Percentiles rank a stretch among this genome's conserved stretches.
Evolutionary conservation across 2,113 vertebrate species (phyloP).

Genomic region (Gasterosteus aculeatus): DNA sequence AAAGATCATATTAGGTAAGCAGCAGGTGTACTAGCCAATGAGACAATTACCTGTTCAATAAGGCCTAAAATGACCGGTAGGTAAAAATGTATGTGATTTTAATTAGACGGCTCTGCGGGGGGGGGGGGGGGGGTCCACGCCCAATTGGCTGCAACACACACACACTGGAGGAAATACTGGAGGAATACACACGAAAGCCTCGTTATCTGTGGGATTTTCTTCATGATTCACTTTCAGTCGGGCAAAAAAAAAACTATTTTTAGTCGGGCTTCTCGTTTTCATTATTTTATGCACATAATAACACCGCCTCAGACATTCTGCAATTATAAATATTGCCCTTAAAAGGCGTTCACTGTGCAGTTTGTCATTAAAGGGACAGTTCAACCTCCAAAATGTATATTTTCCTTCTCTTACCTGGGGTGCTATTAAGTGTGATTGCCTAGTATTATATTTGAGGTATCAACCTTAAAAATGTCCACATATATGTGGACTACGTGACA

Average conservation of each 20-base stretch:
- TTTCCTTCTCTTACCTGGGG: not conserved
- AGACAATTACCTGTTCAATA: not conserved
- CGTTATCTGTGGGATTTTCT: not conserved
- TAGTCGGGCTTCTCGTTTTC: not conserved
- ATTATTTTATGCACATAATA: constrained; percentile 8
- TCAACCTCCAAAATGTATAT: not conserved
- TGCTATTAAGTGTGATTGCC: not conserved
- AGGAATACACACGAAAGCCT: constrained; percentile 5
- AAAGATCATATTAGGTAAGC: not conserved
- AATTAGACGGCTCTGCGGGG: not conserved
- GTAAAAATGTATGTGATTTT: constrained; percentile 1
- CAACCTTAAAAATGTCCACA: not conserved
- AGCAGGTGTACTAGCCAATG: not conserved
- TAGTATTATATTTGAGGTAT: not conserved
- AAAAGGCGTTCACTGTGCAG: not conserved
- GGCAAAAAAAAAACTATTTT: not conserved
- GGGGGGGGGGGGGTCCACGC: too few species aligned
- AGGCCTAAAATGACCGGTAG: not conserved
- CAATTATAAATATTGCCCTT: not conserved
- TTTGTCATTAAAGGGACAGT: not conserved
- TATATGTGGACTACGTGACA: not conserved
- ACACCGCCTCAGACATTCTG: not conserved
- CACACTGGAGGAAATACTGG: constrained; percentile 1
- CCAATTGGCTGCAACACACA: not conserved
- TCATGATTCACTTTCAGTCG: not conserved